These are phyloP conservation scores for Cnemophilus loriae DNA, from an alignment of 2,113 vertebrate genomes.

Conservation along the genomic window DNA sequence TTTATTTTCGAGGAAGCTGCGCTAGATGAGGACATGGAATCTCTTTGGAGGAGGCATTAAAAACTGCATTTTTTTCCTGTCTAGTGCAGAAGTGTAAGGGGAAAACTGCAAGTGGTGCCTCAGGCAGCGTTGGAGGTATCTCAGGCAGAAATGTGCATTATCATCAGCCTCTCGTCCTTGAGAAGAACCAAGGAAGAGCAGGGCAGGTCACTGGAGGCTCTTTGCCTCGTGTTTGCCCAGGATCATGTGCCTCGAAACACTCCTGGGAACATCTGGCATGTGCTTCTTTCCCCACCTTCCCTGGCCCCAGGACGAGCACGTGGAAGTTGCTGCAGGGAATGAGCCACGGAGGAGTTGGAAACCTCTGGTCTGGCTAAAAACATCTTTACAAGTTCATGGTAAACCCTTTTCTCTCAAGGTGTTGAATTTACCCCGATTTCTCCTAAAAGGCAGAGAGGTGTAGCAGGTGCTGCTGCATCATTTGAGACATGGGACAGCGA, in stretches of 20 bases:
- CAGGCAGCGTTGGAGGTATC: not conserved
- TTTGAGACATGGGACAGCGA: not conserved
- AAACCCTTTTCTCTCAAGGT: not conserved
- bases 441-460: not conserved
- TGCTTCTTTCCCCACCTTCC: not conserved
- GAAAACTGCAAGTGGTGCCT: not conserved
- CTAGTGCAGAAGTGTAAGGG: not conserved
- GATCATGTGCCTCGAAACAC: not conserved
- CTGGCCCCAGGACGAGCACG: rapidly evolving
- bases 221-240: not conserved
- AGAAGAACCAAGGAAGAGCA: not conserved
- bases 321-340: not conserved
- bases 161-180: not conserved
- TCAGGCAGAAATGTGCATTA: not conserved
- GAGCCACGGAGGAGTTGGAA: not conserved
- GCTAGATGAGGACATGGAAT: not conserved
- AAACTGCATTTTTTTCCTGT: not conserved
- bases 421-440: not conserved
- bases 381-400: not conserved
- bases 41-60: not conserved
- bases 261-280: not conserved
- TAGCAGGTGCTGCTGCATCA: not conserved
- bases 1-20: not conserved
- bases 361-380: not conserved
- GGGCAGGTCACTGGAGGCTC: not conserved